phyloP scores from a whole-genome alignment of 2,113 vertebrate genomes.

The Himantopus leucocephalus region DNA sequence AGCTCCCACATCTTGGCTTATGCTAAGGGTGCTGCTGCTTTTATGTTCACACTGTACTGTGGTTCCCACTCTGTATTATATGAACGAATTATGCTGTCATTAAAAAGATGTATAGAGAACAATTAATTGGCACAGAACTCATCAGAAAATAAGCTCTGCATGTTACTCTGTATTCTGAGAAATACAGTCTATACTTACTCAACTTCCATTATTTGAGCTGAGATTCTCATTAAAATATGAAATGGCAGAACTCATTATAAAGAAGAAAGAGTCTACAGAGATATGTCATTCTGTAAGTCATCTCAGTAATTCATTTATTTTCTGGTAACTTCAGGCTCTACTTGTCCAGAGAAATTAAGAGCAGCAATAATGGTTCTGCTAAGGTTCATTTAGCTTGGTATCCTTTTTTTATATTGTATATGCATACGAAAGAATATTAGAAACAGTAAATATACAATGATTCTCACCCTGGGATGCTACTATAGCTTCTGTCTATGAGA shows the following conservation, averaged over 20 bases:
- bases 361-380: neutral
- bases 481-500: neutral
- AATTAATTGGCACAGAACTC: constrained; percentile 13
- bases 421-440: neutral
- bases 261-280: neutral
- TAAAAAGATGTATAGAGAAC: neutral
- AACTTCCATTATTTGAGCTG: constrained; percentile 3
- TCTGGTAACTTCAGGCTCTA: neutral
- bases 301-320: neutral
- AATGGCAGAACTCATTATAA: neutral
- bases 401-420: neutral
- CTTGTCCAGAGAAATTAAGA: neutral
- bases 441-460: neutral
- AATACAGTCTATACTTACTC: too few relatives aligned
- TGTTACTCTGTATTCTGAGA: neutral
- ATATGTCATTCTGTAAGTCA: neutral
- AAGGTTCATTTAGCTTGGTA: neutral
- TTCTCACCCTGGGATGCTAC: neutral
- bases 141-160: neutral
- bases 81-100: constrained; percentile 24
- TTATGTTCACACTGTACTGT: constrained; percentile 28
- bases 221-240: constrained; percentile 24
- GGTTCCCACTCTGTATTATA: neutral
- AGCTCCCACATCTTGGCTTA: constrained; percentile 31
- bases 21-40: constrained; percentile 11